Conservation (phyloP, 2,888 invertebrate species). For the Trissonchulus sp. region DNA sequence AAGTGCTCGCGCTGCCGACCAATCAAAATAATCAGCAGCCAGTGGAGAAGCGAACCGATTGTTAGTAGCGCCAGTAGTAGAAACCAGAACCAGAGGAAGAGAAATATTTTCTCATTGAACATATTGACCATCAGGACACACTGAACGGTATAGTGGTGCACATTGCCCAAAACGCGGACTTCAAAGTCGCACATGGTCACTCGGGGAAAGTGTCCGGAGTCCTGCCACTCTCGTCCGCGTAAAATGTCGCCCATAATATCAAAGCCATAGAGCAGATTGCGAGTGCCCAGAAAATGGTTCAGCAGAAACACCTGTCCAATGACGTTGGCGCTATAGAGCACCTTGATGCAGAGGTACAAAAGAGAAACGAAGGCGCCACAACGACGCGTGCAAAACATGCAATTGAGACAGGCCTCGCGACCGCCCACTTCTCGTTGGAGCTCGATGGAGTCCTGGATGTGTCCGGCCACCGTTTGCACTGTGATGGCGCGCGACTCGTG, state of each 20-base stretch:
- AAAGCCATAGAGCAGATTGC: conserved; percentile 53
- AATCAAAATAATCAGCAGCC: conserved; percentile 49
- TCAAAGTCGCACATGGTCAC: conserved; percentile 55
- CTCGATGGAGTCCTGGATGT: conserved; percentile 24
- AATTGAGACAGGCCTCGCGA: not conserved
- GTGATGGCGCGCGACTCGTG: conserved; percentile 7
- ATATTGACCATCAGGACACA: conserved; percentile 50
- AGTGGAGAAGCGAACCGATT: conserved; percentile 49
- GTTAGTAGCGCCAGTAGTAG: conserved; percentile 51
- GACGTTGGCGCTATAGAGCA: conserved; percentile 51
- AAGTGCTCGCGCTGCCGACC: conserved; percentile 53
- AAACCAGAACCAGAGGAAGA: conserved; percentile 51
- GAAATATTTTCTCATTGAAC: conserved; percentile 48
- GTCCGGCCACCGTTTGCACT: conserved; percentile 20
- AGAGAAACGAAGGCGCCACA: conserved; percentile 21
- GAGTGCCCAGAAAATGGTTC: conserved; percentile 52
- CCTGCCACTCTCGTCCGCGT: conserved; percentile 51
- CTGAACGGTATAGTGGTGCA: conserved; percentile 53
- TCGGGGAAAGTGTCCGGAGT: conserved; percentile 51
- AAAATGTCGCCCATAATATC: conserved; percentile 51
- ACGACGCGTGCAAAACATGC: conserved; percentile 14
- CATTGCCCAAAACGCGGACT: conserved; percentile 55
- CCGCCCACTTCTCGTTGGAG: conserved; percentile 13
- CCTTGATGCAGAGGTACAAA: conserved; percentile 49
- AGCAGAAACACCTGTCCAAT: conserved; percentile 52